These are phyloP conservation scores for Campoletis sonorensis DNA, from an alignment of 1,140 invertebrate species.

Conservation along the genomic window DNA sequence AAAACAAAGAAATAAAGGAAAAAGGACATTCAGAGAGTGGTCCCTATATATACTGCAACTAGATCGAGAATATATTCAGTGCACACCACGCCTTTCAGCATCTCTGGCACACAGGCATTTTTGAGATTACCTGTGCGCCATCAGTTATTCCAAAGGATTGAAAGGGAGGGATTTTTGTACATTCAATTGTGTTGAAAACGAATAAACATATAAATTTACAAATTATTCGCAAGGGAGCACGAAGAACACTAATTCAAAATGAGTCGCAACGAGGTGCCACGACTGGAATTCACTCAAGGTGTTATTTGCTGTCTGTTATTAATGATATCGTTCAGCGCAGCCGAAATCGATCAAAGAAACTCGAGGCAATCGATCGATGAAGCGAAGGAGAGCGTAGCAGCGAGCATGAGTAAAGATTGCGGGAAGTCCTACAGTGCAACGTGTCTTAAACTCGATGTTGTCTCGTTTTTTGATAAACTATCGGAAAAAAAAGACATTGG, in stretches of 20 bases:
- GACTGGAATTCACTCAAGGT: constrained; percentile 14
- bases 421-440: constrained; percentile 83
- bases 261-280: constrained; percentile 24
- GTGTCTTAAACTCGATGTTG: constrained; percentile 88
- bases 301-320: constrained; percentile 35
- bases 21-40: constrained; percentile 66
- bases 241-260: background rate
- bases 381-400: constrained; percentile 57
- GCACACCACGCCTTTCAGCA: constrained; percentile 65
- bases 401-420: constrained; percentile 79
- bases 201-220: too few species aligned
- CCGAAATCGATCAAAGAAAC: constrained; percentile 69
- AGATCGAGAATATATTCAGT: constrained; percentile 68
- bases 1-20: constrained; percentile 63
- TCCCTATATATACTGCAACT: constrained; percentile 76
- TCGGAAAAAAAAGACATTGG: constrained; percentile 81
- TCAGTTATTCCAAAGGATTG: background rate
- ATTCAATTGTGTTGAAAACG: constrained; percentile 3
- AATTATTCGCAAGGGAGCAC: too few species aligned
- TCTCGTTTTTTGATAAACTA: constrained; percentile 85
- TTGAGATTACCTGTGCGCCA: background rate
- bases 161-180: background rate
- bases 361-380: constrained; percentile 66
- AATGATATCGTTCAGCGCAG: constrained; percentile 49
- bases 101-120: constrained; percentile 33